Base-by-base conservation (phyloP, 2,888 invertebrate genomes). In the Orthosia gracilis region DNA sequence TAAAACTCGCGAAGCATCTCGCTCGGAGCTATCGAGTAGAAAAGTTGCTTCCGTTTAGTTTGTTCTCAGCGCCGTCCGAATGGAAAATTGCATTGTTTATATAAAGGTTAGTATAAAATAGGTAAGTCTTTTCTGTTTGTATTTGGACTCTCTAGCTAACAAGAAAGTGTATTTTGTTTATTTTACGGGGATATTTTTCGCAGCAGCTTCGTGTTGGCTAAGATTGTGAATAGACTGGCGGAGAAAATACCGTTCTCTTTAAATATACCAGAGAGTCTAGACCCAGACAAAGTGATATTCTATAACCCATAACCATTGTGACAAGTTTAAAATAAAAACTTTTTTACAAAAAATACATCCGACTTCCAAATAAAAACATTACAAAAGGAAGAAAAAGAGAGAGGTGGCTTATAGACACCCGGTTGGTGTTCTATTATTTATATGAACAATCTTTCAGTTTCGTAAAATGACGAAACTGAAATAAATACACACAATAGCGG, bases 71-170 rank as follows among this genome's bases (percentile, higher is more conserved):
- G 77, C 76, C 82, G 81, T 83, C 80, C 82, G 82, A 89, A 87
- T 89, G 84, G 89, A 89, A 90, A 88, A 89, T 89, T 89, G 86
- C 85, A 86, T 86, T 88, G 84, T 88, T 85, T 85, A 83, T 87
- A 82, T 74, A 81, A 76, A 83, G 68, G 70, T 75, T 71, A 73
- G 59, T 67, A 82, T 59, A 67, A 76, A 77, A 83, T 85, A 76
- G 71, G 63, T 75, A 62, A 59, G 58, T 72, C 64, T 70, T 79
- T 78, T 79, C 68, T 71, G 82, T 68, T 82, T 67, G 54, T 69
- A 73, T 70, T 69, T 76, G 59, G 49, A 76, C 59, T 73, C 57
- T 54, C 26, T 40, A 68, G 40, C 40, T 59, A 78, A 66, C 52
- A 68, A 67, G 58, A 67, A 81, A 61, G 11, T 65, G 59, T 75